Evolutionary conservation across 1,140 invertebrate species (phyloP), one percentile per base, ranked within the genome.

Genomic region (Portunus trituberculatus): DNA sequence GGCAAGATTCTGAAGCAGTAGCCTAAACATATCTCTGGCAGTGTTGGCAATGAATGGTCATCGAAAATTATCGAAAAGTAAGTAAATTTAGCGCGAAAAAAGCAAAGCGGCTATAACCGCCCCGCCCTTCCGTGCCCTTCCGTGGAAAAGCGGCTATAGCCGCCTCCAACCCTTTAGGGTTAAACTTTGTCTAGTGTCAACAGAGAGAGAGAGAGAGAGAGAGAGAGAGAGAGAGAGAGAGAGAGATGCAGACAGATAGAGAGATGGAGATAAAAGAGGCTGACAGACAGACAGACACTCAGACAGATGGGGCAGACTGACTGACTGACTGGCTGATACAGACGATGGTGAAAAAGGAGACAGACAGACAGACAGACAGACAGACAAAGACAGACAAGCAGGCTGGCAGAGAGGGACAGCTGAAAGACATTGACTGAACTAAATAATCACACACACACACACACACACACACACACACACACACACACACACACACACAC

Each of bases 401-500:
- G 20, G 76, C 28, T 3, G 76, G 76, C 20, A 83, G 28, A 83
- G 76, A 29, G 7, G 76, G 28, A 83, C 28, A 83, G 76, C 20
- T 25, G 76, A 83, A 29, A 83, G 76, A 83, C 20, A 83, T 83
- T n/a, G 76, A 83, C 7, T n/a, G 76, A 83, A 83, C 0, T 83
- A 83, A 83, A 83, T n/a, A 1, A 31, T 87, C 39, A 29, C 84
- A 16, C 29, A 29, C 84, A 16, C 84, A 87, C 29, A 29, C 29
- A 87, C 84, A 39, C 20, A 87, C 84, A 29, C 29, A 29, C 84
- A 39, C 29, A 87, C 29, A 29, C 29, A 87, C 84, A 87, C 84
- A 31, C 29, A 87, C 84, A 31, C 29, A 31, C 84, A 31, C 84
- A 87, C 84, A 87, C 29, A 87, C 84, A 87, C 29, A 87, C 29